Evolutionary conservation across 2,888 invertebrate genomes (phyloP).

Genomic region (Mongoloraphidia duomilia): DNA sequence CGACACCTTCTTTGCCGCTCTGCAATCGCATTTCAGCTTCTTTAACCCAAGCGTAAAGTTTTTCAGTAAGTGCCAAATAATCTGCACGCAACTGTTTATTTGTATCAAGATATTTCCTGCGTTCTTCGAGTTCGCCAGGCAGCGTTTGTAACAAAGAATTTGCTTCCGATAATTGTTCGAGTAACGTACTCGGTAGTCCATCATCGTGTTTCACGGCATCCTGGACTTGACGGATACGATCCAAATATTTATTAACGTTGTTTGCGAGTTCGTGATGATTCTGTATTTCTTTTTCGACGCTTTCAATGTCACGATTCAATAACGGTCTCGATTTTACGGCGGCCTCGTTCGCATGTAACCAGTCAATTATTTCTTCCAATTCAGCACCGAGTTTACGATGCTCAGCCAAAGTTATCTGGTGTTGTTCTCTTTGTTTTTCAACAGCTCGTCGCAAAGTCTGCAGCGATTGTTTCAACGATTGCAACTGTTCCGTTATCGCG

Average conservation of each 20-base stretch:
- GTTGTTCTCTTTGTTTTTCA: conserved; percentile 74
- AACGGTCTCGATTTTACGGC: conserved; percentile 70
- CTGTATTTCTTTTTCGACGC: conserved; percentile 66
- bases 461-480: conserved; percentile 72
- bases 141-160: conserved; percentile 61
- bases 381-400: conserved; percentile 73
- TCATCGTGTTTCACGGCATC: conserved; percentile 60
- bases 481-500: conserved; percentile 73
- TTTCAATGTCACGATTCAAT: conserved; percentile 59
- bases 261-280: conserved; percentile 56
- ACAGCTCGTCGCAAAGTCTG: conserved; percentile 65
- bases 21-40: conserved; percentile 66
- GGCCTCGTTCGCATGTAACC: conserved; percentile 70
- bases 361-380: conserved; percentile 68
- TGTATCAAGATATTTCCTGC: conserved; percentile 62
- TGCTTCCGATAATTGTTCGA: conserved; percentile 76
- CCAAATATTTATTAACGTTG: conserved; percentile 54
- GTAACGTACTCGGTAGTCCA: conserved; percentile 61
- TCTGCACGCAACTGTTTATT: conserved; percentile 65
- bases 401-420: conserved; percentile 76
- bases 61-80: conserved; percentile 60
- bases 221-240: conserved; percentile 53
- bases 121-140: conserved; percentile 66
- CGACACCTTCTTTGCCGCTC: conserved; percentile 70
- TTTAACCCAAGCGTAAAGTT: conserved; percentile 69